Conservation (phyloP, 2,888 invertebrate genomes). For the Caenorhabditis imperialis region DNA sequence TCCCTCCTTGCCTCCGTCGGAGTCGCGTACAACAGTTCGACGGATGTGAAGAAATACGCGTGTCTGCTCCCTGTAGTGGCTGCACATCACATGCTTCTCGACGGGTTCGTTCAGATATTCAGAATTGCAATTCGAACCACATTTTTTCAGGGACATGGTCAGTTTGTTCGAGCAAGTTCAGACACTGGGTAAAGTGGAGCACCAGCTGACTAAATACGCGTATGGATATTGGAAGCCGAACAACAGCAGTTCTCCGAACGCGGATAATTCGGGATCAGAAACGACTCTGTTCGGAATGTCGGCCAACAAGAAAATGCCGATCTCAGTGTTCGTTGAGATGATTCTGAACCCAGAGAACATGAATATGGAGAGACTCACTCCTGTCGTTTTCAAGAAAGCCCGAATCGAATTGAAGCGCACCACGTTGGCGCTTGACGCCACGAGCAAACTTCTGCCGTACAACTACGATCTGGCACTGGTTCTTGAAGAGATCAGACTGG, state of each 20-base stretch:
- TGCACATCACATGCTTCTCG: slow-evolving; percentile 72
- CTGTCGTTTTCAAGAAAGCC: slow-evolving; percentile 81
- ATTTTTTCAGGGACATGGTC: slow-evolving; percentile 67
- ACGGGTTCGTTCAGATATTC: slow-evolving; percentile 57
- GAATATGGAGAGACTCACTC: slow-evolving; percentile 82
- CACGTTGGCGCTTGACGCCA: slow-evolving; percentile 62
- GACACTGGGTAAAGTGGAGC: slow-evolving; percentile 72
- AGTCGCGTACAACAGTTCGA: slow-evolving; percentile 68
- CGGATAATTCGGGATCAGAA: slow-evolving; percentile 23
- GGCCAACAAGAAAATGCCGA: slow-evolving; percentile 60
- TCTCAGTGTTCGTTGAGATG: slow-evolving; percentile 79
- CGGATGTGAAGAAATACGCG: slow-evolving; percentile 66
- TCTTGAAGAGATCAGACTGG: slow-evolving; percentile 81
- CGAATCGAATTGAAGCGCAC: slow-evolving; percentile 69
- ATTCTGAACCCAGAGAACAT: slow-evolving; percentile 83
- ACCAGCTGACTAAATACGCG: slow-evolving; percentile 69
- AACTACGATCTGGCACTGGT: slow-evolving; percentile 76
- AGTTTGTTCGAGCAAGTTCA: slow-evolving; percentile 72
- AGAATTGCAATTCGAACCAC: background rate
- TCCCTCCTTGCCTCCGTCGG: slow-evolving; percentile 71
- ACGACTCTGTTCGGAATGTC: slow-evolving; percentile 46
- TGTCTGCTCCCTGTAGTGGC: slow-evolving; percentile 70
- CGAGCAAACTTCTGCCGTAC: slow-evolving; percentile 67
- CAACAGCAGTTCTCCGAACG: slow-evolving; percentile 42
- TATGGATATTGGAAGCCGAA: slow-evolving; percentile 63